phyloP scores from a whole-genome alignment of 1,140 invertebrate genomes.

The Magallana angulata region DNA sequence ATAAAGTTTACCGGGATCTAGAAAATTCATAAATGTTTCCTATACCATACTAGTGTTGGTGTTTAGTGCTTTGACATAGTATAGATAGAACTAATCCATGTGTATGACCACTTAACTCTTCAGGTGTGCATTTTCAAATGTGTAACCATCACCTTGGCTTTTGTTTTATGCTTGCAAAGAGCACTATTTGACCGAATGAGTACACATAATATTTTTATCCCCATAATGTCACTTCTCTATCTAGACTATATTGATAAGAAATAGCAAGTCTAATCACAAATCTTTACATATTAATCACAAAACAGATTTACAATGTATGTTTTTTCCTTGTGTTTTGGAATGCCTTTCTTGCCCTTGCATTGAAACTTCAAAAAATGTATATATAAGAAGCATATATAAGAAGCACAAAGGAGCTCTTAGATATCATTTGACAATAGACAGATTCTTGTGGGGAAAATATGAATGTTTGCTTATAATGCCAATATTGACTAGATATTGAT shows the following conservation, averaged over 20 bases:
- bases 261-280: not conserved
- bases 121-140: slow-evolving; percentile 28
- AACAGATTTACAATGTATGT: not conserved
- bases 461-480: slow-evolving; percentile 13
- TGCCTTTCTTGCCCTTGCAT: not conserved
- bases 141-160: slow-evolving; percentile 29
- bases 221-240: not conserved
- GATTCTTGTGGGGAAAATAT: not conserved
- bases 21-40: not conserved
- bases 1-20: not conserved
- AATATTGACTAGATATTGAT: slow-evolving; percentile 2
- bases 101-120: not conserved
- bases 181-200: slow-evolving; percentile 18
- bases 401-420: not conserved
- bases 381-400: not conserved
- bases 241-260: not conserved
- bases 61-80: slow-evolving; percentile 21
- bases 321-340: not conserved
- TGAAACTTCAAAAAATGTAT: not conserved
- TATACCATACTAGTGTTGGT: not conserved
- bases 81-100: slow-evolving; percentile 16
- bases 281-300: slow-evolving; percentile 2
- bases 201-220: slow-evolving; percentile 1
- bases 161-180: slow-evolving; percentile 31
- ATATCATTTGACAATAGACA: not conserved